Evolutionary conservation across 2,797 vertebrate species (phyloP).

Genomic region (Sorex maritimensis): DNA sequence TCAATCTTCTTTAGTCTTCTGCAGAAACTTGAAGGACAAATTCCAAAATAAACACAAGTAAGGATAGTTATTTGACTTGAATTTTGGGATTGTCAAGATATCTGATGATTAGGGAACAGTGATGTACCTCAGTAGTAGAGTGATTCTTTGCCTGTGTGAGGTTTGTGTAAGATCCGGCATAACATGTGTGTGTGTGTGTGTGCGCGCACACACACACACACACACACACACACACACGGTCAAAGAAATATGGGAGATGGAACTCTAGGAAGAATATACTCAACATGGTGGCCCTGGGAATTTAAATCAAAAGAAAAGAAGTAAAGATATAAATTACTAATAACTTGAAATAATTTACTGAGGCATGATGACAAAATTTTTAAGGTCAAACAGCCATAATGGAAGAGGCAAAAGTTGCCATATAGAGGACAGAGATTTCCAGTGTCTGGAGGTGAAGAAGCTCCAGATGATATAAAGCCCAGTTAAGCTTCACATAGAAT

Average conservation of each 20-base stretch:
- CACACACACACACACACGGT: too few relatives aligned
- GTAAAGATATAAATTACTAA: not conserved
- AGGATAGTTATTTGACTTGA: conserved; percentile 16
- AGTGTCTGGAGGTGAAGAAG: not conserved
- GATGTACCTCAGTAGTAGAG: too few relatives aligned
- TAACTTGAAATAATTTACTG: conserved; percentile 5
- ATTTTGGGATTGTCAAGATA: conserved; percentile 48
- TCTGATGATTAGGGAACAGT: conserved; percentile 23
- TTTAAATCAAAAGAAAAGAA: conserved; percentile 68
- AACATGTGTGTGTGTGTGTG: too few relatives aligned
- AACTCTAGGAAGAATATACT: conserved; percentile 1
- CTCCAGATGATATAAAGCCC: not conserved
- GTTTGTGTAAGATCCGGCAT: too few relatives aligned
- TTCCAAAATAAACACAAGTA: not conserved
- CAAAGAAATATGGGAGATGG: not conserved
- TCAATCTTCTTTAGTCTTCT: conserved; percentile 57
- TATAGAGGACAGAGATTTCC: not conserved
- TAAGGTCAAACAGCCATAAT: not conserved
- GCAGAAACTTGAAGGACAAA: conserved; percentile 68
- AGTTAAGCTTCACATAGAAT: too few relatives aligned
- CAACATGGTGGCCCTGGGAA: not conserved
- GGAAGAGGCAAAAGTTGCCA: not conserved
- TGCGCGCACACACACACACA: too few relatives aligned
- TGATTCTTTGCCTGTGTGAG: too few relatives aligned
- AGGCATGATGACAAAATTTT: conserved; percentile 1